Percentiles rank a stretch among this genome's conserved stretches.
Evolutionary conservation across 2,113 vertebrate species (phyloP).

Genomic region (Dendrocopos noguchii): DNA sequence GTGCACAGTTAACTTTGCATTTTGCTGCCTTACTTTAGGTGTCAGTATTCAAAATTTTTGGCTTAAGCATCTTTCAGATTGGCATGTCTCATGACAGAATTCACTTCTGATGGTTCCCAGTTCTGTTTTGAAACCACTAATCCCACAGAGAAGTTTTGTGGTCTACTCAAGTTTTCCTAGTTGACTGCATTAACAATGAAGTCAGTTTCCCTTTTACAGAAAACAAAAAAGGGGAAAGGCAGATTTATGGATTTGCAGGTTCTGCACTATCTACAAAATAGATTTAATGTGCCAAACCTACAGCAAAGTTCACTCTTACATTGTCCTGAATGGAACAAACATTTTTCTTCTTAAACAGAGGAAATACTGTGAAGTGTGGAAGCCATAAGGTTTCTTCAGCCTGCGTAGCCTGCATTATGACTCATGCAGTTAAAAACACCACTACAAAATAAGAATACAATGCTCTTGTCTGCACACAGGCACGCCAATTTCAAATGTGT

Average conservation of each 20-base stretch:
- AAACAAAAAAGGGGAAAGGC: background rate
- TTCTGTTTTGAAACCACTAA: constrained; percentile 10
- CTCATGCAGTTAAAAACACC: background rate
- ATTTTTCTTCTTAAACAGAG: background rate
- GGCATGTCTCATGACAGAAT: background rate
- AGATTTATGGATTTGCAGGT: constrained; percentile 2
- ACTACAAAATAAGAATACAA: background rate
- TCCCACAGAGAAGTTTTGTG: constrained; percentile 11
- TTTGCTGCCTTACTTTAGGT: background rate
- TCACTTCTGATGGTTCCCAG: constrained; percentile 21
- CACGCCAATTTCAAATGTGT: background rate
- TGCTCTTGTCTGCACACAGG: constrained; percentile 34
- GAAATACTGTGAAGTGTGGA: background rate
- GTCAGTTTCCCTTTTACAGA: constrained; percentile 39
- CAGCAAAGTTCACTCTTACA: background rate
- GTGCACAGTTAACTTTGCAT: background rate
- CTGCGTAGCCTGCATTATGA: background rate
- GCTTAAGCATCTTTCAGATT: background rate
- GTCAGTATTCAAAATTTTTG: background rate
- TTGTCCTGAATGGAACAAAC: background rate
- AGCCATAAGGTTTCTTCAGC: constrained; percentile 38
- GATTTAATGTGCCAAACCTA: background rate
- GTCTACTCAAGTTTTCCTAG: constrained; percentile 25
- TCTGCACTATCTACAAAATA: background rate
- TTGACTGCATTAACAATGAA: constrained; percentile 14